Evolutionary conservation across 1,140 invertebrate species (phyloP).

Genomic region (Scylla paramamosain): DNA sequence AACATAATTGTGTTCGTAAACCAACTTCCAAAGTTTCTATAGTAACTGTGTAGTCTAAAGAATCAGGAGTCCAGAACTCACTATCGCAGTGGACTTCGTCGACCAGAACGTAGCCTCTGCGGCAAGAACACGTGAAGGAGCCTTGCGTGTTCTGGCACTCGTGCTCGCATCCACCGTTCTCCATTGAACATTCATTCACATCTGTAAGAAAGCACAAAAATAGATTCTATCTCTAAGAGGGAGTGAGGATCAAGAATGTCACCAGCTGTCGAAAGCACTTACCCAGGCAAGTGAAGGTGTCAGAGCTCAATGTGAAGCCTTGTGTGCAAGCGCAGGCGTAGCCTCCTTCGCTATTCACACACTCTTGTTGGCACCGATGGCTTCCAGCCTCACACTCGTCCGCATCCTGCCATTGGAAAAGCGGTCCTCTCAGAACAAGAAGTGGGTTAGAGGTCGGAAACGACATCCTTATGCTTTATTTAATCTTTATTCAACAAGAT

Average conservation of each 20-base stretch:
- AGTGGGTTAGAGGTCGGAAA: neutral
- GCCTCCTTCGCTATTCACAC: slow-evolving; percentile 80
- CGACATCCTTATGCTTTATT: too few relatives aligned
- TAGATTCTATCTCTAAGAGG: too few relatives aligned
- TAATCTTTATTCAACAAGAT: too few relatives aligned
- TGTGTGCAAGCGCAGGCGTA: slow-evolving; percentile 79
- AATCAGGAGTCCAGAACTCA: neutral
- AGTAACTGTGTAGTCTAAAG: too few relatives aligned
- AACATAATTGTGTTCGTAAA: too few relatives aligned
- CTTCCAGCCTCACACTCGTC: slow-evolving; percentile 79
- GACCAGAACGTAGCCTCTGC: slow-evolving; percentile 79
- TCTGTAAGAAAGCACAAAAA: slow-evolving; percentile 74
- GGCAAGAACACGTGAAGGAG: slow-evolving; percentile 79
- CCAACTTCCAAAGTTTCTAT: too few relatives aligned
- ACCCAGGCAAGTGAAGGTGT: slow-evolving; percentile 78
- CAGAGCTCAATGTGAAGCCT: slow-evolving; percentile 79
- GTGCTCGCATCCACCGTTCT: slow-evolving; percentile 80
- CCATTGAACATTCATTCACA: slow-evolving; percentile 79
- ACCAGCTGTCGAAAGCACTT: slow-evolving; percentile 32
- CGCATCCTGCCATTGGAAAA: slow-evolving; percentile 76
- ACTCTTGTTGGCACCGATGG: slow-evolving; percentile 79
- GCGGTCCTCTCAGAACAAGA: neutral
- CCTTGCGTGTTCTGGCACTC: slow-evolving; percentile 80
- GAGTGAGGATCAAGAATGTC: neutral
- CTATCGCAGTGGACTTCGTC: slow-evolving; percentile 80